Evolutionary conservation across 2,113 vertebrate genomes (phyloP).

Genomic region (Hippocampus abdominalis): DNA sequence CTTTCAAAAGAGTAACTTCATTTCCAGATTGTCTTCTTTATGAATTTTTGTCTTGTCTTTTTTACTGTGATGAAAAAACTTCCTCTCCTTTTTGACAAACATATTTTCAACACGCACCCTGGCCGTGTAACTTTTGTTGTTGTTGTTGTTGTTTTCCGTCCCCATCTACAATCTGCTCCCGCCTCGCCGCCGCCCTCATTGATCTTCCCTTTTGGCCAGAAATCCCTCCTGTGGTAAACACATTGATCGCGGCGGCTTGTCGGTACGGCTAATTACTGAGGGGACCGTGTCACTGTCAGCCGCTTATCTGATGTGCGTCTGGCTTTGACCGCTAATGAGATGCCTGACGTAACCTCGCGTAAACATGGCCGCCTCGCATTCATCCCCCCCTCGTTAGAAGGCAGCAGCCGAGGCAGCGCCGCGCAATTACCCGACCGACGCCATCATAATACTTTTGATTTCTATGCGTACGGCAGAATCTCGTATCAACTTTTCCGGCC

Average conservation of each 20-base stretch:
- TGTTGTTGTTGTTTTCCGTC: not conserved
- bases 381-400: not conserved
- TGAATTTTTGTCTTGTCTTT: too few species aligned
- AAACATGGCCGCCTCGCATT: not conserved
- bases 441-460: not conserved
- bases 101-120: not conserved
- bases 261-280: constrained; percentile 68
- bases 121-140: constrained; percentile 9
- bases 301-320: constrained; percentile 57
- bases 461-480: not conserved
- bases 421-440: not conserved
- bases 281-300: constrained; percentile 62
- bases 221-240: constrained; percentile 55
- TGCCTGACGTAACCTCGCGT: not conserved
- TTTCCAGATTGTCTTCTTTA: too few species aligned
- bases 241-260: constrained; percentile 64
- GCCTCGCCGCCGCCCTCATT: constrained; percentile 40
- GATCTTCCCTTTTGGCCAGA: constrained; percentile 47
- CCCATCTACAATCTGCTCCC: constrained; percentile 25
- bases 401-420: not conserved
- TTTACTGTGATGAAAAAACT: not conserved
- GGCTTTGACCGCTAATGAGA: constrained; percentile 47
- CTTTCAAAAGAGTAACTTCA: too few species aligned
- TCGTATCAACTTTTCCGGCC: too few species aligned
- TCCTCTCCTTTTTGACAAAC: constrained; percentile 3